A percentile compares a stretch with the other conserved stretches of the same genome.
These are phyloP conservation scores for Charina bottae DNA, from an alignment of 2,113 vertebrate genomes.

Conservation along the genomic window DNA sequence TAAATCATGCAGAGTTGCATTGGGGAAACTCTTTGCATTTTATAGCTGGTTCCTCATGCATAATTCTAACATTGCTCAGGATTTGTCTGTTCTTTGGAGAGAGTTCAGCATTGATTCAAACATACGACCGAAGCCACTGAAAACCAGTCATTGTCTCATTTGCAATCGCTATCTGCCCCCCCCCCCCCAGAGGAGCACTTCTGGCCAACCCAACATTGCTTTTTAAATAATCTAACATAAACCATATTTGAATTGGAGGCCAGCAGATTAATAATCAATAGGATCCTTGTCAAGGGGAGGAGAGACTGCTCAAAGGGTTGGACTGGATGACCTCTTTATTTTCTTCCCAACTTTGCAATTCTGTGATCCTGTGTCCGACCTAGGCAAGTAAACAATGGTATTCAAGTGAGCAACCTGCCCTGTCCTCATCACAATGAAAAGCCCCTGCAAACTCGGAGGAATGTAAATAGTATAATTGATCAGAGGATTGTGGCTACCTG, in stretches of 20 bases:
- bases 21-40: no score
- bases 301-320: not conserved
- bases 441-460: not conserved
- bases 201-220: not conserved
- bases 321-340: not conserved
- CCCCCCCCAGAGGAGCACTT: not conserved
- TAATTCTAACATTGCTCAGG: no score
- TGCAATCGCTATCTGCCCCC: no score
- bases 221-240: not conserved
- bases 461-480: not conserved
- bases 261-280: not conserved
- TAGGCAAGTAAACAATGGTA: not conserved
- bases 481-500: not conserved
- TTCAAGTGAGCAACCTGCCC: not conserved
- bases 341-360: not conserved
- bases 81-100: no score
- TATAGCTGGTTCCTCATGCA: no score
- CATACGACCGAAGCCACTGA: no score
- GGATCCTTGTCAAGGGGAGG: not conserved
- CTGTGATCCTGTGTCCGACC: not conserved
- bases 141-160: no score
- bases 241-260: not conserved
- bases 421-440: not conserved
- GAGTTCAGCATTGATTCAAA: no score
- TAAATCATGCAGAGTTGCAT: no score